Conservation (phyloP, 2,888 invertebrate species). For the Blera fallax region DNA sequence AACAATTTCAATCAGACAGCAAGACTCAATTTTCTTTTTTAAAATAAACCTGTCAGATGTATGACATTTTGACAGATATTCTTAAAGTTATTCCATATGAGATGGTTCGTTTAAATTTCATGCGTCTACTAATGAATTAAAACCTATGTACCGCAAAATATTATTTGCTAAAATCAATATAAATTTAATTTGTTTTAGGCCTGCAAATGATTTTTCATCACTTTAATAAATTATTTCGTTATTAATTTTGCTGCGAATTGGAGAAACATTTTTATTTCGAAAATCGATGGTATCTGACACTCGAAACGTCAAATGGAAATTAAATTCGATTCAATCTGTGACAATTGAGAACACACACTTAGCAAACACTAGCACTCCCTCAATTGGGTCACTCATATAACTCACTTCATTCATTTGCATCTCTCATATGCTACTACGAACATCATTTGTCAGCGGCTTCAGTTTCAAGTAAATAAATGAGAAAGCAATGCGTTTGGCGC, state of each 20-base stretch:
- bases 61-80: background rate
- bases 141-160: background rate
- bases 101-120: background rate
- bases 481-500: slow-evolving; percentile 9
- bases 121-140: background rate
- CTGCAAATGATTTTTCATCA: background rate
- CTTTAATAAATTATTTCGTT: background rate
- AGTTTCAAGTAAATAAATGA: background rate
- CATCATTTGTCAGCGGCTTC: slow-evolving; percentile 29
- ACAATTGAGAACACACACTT: background rate
- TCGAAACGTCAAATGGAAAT: background rate
- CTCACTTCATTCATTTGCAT: background rate
- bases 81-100: background rate
- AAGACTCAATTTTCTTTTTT: background rate
- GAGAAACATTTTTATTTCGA: background rate
- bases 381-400: slow-evolving; percentile 17
- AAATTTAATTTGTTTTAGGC: background rate
- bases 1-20: background rate
- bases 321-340: background rate
- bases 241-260: background rate
- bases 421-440: slow-evolving; percentile 1
- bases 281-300: background rate
- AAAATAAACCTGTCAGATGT: background rate
- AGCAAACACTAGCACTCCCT: background rate
- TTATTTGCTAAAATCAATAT: background rate